Base-by-base conservation (phyloP, 1,140 invertebrate species). In the Ylistrum balloti region DNA sequence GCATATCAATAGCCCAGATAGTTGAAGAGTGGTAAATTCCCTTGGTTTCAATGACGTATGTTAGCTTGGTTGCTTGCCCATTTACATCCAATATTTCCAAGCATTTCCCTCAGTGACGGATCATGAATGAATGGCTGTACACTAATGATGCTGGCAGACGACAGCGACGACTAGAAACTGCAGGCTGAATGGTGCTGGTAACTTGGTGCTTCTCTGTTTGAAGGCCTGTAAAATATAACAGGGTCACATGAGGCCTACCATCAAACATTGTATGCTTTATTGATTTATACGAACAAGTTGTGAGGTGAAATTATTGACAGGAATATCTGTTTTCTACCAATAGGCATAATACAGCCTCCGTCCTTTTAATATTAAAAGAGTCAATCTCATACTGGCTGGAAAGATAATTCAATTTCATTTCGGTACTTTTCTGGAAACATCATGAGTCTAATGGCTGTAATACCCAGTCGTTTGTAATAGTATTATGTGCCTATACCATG, bases 181-280 rank as follows among this genome's bases (percentile, higher is more conserved):
- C 13, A 74, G 56, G n/a, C 56, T 28, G 56, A 17, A 7, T 74
- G 56, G 56, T 28, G n/a, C 22, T 28, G n/a, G 56, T 74, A 28
- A 74, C 56, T 74, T n/a, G 56, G 56, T 74, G n/a, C 2, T 1
- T 74, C 56, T 74, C 56, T 17, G 56, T 28, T 74, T 28, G 56
- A 74, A 74, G 56, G 56, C 56, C 56, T 74, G 56, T 74, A 74
- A 74, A 74, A 74, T 28, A 74, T 74, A 74, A 74, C 28, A 74
- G 9, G 17, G 56, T 74, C 56, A 74, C 56, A 74, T 74, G 56
- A 74, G n/a, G 28, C n/a, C 22, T 74, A 74, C 56, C 5, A 74
- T 28, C 56, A 74, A 74, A 48, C 20, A 48, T 48, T 48, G 45
- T 10, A 13, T 20, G 3, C 11, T 48, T 48, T 48, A 48, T 48